Evolutionary conservation across 2,888 invertebrate genomes (phyloP).

Genomic region (Oscheius sp.): DNA sequence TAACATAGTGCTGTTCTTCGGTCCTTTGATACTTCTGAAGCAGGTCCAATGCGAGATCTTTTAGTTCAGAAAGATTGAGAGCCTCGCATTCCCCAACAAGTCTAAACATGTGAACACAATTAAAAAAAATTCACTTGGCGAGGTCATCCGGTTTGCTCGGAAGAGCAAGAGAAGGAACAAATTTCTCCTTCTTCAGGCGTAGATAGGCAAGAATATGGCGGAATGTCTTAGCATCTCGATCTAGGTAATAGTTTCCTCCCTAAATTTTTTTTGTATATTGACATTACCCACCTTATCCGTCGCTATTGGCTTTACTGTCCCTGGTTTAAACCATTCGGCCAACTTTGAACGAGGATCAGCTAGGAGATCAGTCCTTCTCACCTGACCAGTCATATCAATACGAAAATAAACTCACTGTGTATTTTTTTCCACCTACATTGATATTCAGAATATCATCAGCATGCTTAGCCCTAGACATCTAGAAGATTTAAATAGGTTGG

Average conservation of each 20-base stretch:
- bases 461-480: constrained; percentile 61
- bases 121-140: constrained; percentile 62
- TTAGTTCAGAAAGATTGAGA: constrained; percentile 66
- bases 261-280: constrained; percentile 8
- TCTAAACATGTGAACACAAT: constrained; percentile 35
- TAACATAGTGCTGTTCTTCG: constrained; percentile 69
- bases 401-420: constrained; percentile 56
- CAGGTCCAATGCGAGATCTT: constrained; percentile 66
- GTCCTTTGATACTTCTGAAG: constrained; percentile 67
- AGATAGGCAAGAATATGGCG: constrained; percentile 95
- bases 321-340: constrained; percentile 66
- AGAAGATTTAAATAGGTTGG: background rate
- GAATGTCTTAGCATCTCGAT: constrained; percentile 96
- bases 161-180: constrained; percentile 65
- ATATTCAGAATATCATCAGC: constrained; percentile 69
- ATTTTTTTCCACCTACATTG: constrained; percentile 70
- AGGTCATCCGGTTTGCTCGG: constrained; percentile 70
- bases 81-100: constrained; percentile 69
- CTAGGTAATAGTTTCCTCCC: constrained; percentile 87
- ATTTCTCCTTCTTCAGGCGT: constrained; percentile 80
- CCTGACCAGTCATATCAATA: constrained; percentile 37
- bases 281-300: constrained; percentile 57
- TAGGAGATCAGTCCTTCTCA: constrained; percentile 63
- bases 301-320: constrained; percentile 60
- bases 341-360: constrained; percentile 68